phyloP scores from a whole-genome alignment of 2,113 vertebrate species.

The Nerophis lumbriciformis region DNA sequence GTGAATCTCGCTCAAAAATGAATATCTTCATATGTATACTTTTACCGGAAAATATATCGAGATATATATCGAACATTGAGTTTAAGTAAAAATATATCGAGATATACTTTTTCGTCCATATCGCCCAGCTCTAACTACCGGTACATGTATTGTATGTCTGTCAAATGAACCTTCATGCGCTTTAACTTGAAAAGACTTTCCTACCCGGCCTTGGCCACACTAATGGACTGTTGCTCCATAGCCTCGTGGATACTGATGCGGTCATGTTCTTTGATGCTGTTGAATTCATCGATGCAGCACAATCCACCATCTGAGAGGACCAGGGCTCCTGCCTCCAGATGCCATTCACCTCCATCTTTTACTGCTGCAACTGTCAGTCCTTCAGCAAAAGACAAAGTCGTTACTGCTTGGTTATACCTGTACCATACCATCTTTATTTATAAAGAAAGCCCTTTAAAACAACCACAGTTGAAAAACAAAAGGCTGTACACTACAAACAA shows the following conservation, averaged over 20 bases:
- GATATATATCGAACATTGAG: too few relatives aligned
- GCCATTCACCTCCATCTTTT: conserved; percentile 74
- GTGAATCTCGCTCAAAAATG: too few relatives aligned
- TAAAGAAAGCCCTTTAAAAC: too few relatives aligned
- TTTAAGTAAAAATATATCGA: too few relatives aligned
- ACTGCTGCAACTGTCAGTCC: conserved; percentile 73
- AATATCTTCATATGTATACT: too few relatives aligned
- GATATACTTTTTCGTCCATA: too few relatives aligned
- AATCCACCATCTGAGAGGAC: conserved; percentile 92
- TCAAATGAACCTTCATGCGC: too few relatives aligned
- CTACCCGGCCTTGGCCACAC: conserved; percentile 95
- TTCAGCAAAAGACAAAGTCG: conserved; percentile 12
- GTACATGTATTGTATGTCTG: too few relatives aligned
- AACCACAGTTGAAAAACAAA: too few relatives aligned
- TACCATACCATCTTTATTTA: background rate
- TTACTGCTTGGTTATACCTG: background rate
- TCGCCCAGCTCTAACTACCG: too few relatives aligned
- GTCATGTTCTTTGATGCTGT: conserved; percentile 94
- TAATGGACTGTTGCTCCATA: conserved; percentile 97
- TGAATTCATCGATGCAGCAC: conserved; percentile 98
- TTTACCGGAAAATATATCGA: too few relatives aligned
- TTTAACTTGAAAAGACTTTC: background rate
- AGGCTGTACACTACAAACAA: too few relatives aligned
- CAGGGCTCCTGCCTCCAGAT: conserved; percentile 77
- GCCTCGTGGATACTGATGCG: conserved; percentile 95